These are phyloP conservation scores for Nezara viridula DNA, from an alignment of 2,888 invertebrate species.

Conservation along the genomic window DNA sequence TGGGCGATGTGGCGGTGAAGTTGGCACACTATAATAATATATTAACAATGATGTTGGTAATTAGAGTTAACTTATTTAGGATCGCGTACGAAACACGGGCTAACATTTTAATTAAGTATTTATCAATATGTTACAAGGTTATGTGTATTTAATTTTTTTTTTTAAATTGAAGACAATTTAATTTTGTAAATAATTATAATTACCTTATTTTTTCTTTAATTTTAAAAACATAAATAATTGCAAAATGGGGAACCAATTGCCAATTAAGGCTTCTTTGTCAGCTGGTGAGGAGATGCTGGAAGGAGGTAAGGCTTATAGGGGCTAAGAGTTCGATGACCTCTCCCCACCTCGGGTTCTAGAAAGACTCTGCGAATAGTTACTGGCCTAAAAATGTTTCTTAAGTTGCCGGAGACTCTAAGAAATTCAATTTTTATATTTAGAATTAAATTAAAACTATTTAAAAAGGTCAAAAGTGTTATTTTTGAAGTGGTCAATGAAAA, in stretches of 20 bases:
- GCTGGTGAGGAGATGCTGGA: background rate
- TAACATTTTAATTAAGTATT: too few species aligned
- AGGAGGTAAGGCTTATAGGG: constrained; percentile 45
- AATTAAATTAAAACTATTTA: background rate
- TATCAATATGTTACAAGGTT: too few species aligned
- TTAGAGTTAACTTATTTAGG: too few species aligned
- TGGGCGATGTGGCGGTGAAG: too few species aligned
- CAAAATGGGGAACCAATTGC: background rate
- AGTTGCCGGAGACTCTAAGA: background rate
- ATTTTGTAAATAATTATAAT: too few species aligned
- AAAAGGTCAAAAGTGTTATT: too few species aligned
- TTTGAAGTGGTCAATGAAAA: too few species aligned
- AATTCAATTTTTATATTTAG: background rate
- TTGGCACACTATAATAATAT: too few species aligned
- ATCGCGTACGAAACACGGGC: too few species aligned
- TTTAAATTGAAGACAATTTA: too few species aligned
- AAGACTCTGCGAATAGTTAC: background rate
- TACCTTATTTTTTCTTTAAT: background rate
- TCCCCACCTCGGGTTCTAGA: constrained; percentile 26
- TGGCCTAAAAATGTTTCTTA: background rate
- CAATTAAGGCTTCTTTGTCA: constrained; percentile 15
- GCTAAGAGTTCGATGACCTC: constrained; percentile 44
- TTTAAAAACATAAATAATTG: background rate
- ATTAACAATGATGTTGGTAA: too few species aligned
- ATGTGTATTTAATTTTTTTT: too few species aligned